These are phyloP conservation scores for Umimayanthus kanabou DNA, from an alignment of 92 coral and sea anemone species.

Conservation along the genomic window DNA sequence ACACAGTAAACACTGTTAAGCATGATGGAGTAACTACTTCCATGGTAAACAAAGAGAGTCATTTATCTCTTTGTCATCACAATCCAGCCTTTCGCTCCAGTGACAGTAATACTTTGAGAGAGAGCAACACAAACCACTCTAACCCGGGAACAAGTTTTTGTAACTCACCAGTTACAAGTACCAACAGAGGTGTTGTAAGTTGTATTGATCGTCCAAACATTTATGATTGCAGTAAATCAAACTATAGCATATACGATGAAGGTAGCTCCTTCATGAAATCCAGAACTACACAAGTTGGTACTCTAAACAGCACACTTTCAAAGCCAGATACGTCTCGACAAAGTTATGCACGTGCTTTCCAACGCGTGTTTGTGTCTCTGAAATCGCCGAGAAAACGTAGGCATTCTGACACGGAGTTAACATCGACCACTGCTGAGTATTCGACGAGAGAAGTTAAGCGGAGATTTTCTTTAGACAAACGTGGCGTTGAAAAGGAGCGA, in stretches of 20 bases:
- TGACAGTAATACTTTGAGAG: neutral
- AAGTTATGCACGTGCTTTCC: conserved; percentile 2
- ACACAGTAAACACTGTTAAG: neutral
- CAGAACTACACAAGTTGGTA: neutral
- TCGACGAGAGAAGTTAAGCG: neutral
- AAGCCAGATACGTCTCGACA: neutral
- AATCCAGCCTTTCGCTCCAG: neutral
- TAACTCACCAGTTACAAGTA: neutral
- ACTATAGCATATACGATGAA: neutral
- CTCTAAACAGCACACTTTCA: neutral
- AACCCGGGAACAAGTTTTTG: neutral
- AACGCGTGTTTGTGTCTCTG: conserved; percentile 13
- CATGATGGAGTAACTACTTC: neutral
- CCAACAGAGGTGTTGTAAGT: neutral
- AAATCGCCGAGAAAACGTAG: neutral
- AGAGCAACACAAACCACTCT: neutral
- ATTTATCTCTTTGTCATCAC: neutral
- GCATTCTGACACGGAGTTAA: neutral
- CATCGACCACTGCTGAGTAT: neutral
- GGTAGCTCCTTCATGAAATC: too few species aligned
- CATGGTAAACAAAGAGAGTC: neutral
- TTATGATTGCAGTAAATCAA: neutral
- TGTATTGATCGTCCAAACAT: neutral
- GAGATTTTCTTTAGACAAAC: neutral
- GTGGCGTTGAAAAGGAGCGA: neutral